These are phyloP conservation scores for Phymorhynchus buccinoides DNA, from an alignment of 1,140 invertebrate genomes.

Conservation along the genomic window DNA sequence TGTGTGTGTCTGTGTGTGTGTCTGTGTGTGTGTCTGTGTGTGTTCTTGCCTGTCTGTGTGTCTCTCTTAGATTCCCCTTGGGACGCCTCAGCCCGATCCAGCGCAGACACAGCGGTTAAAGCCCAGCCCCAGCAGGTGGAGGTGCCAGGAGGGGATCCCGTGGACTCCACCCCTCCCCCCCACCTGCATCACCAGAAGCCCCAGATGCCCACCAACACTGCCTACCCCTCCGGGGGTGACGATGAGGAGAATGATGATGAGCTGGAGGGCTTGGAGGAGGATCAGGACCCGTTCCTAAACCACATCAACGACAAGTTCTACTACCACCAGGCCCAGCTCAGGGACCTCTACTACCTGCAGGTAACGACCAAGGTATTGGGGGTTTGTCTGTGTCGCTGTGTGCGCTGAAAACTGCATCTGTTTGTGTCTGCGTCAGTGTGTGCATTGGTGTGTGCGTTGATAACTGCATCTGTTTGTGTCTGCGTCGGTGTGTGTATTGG, in stretches of 20 bases:
- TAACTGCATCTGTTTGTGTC: no score
- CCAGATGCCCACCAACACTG: not conserved
- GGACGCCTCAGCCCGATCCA: no score
- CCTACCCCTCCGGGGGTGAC: not conserved
- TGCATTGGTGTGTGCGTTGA: no score
- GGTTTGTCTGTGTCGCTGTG: no score
- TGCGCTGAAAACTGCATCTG: no score
- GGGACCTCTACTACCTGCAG: slow-evolving; percentile 35
- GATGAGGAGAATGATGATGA: no score
- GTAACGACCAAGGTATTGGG: not conserved
- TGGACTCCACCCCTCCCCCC: not conserved
- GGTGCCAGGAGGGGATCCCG: not conserved
- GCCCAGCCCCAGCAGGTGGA: not conserved
- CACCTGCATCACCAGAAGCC: not conserved
- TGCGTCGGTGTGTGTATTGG: no score
- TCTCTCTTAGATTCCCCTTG: no score
- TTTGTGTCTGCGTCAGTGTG: no score
- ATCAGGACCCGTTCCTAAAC: not conserved
- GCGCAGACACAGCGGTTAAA: not conserved
- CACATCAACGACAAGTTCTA: slow-evolving; percentile 8
- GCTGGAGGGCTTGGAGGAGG: not conserved
- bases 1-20: not conserved
- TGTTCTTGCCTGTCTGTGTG: not conserved
- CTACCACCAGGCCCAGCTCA: slow-evolving; percentile 31
- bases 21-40: not conserved